These are phyloP conservation scores for Drosophila arawakana DNA, from an alignment of 1,140 invertebrate species.

Conservation along the genomic window DNA sequence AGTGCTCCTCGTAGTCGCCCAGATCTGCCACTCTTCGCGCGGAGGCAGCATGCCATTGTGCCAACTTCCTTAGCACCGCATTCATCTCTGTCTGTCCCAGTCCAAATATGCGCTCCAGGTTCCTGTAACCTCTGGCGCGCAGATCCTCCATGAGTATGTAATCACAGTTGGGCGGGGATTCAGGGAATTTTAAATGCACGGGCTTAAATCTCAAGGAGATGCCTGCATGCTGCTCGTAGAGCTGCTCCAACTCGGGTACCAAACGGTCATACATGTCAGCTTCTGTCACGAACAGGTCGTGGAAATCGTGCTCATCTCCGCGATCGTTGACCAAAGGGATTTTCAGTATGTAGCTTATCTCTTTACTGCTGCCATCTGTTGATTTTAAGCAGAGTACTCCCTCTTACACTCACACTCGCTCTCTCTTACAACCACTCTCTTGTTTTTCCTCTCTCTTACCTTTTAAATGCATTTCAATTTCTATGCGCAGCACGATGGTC, in stretches of 20 bases:
- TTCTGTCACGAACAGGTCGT: slow-evolving; percentile 56
- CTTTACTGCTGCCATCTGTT: slow-evolving; percentile 50
- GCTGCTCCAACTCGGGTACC: slow-evolving; percentile 59
- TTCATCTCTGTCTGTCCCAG: slow-evolving; percentile 85
- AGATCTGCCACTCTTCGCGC: slow-evolving; percentile 50
- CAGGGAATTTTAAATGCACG: slow-evolving; percentile 48
- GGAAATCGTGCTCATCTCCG: slow-evolving; percentile 58
- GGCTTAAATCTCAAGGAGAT: slow-evolving; percentile 58
- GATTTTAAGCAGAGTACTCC: neutral
- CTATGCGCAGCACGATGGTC: slow-evolving; percentile 66
- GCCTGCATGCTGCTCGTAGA: slow-evolving; percentile 59
- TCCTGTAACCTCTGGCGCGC: slow-evolving; percentile 41
- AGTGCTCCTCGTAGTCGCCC: slow-evolving; percentile 54
- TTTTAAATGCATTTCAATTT: slow-evolving; percentile 57
- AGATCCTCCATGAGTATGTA: slow-evolving; percentile 69
- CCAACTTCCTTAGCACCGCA: slow-evolving; percentile 85
- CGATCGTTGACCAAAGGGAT: slow-evolving; percentile 58
- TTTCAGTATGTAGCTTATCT: slow-evolving; percentile 65
- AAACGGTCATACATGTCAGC: slow-evolving; percentile 65
- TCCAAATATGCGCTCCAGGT: slow-evolving; percentile 85
- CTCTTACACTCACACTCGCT: slow-evolving; percentile 1
- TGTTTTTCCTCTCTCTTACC: slow-evolving; percentile 28
- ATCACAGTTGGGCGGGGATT: slow-evolving; percentile 48
- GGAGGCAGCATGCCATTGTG: slow-evolving; percentile 86
- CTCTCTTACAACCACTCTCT: neutral